Evolutionary conservation across 2,797 vertebrate genomes (phyloP).

Genomic region (Intellagama lesueurii): DNA sequence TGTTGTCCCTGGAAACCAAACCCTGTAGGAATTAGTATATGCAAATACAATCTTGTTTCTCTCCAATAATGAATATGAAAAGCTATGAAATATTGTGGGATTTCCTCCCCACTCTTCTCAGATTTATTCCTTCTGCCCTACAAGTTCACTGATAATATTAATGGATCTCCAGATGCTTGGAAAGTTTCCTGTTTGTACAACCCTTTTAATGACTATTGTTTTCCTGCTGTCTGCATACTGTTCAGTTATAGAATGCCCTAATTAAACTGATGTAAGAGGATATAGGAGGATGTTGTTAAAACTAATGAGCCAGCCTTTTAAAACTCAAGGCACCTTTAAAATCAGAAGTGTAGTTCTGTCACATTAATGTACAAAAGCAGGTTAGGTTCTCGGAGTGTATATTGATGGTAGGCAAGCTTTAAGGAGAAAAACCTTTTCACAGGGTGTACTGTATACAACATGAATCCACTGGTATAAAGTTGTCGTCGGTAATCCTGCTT

Average conservation of each 20-base stretch:
- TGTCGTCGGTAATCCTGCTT: constrained; percentile 51
- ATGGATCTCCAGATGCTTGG: constrained; percentile 46
- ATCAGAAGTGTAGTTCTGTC: constrained; percentile 50
- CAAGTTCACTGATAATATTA: constrained; percentile 56
- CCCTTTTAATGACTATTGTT: constrained; percentile 58
- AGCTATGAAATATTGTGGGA: constrained; percentile 55
- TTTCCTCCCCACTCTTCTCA: constrained; percentile 30
- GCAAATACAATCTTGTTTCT: constrained; percentile 62
- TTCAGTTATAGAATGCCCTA: constrained; percentile 62
- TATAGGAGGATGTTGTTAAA: constrained; percentile 59
- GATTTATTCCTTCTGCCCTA: constrained; percentile 55
- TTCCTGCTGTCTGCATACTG: constrained; percentile 45
- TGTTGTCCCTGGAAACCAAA: constrained; percentile 21
- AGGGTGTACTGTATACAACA: background rate
- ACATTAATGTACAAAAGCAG: constrained; percentile 61
- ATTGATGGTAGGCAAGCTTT: constrained; percentile 7
- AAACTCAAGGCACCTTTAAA: constrained; percentile 57
- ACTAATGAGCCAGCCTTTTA: constrained; percentile 55
- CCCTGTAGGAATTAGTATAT: constrained; percentile 38
- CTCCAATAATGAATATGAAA: constrained; percentile 66
- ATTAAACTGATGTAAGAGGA: constrained; percentile 64
- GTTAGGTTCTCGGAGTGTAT: constrained; percentile 52
- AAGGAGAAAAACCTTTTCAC: constrained; percentile 44
- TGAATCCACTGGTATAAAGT: constrained; percentile 28
- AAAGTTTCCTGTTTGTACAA: constrained; percentile 60